A percentile compares a stretch with the other conserved stretches of the same genome.
These are phyloP conservation scores for Stramonita haemastoma DNA, from an alignment of 2,888 invertebrate genomes.

Conservation along the genomic window DNA sequence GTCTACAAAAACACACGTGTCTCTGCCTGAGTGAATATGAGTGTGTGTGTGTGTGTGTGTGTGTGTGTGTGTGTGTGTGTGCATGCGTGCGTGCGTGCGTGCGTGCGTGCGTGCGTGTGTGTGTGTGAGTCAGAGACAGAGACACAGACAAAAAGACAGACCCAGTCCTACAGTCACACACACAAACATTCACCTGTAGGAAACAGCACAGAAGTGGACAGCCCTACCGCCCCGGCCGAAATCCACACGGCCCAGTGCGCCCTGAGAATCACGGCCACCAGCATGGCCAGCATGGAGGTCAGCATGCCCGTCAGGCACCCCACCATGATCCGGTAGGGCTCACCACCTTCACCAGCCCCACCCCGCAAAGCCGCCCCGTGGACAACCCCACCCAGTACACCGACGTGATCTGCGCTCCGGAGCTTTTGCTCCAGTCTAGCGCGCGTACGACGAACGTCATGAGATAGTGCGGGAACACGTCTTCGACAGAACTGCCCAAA, in stretches of 20 bases:
- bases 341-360: slow-evolving; percentile 7
- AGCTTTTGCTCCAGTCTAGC: slow-evolving; percentile 32
- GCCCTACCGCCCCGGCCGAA: slow-evolving; percentile 15
- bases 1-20: not conserved
- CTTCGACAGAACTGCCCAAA: slow-evolving; percentile 14
- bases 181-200: slow-evolving; percentile 14
- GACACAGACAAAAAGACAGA: not conserved
- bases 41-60: not conserved
- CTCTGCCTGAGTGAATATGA: not conserved
- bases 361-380: slow-evolving; percentile 15
- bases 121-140: not conserved
- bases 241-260: slow-evolving; percentile 32
- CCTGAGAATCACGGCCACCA: not conserved
- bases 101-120: not conserved
- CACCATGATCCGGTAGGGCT: slow-evolving; percentile 22
- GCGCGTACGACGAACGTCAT: slow-evolving; percentile 36
- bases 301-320: slow-evolving; percentile 7
- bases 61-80: not conserved
- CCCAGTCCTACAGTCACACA: not conserved
- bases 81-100: not conserved
- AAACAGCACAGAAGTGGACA: slow-evolving; percentile 27
- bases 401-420: slow-evolving; percentile 14
- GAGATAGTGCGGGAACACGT: slow-evolving; percentile 18
- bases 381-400: slow-evolving; percentile 37
- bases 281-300: slow-evolving; percentile 27